Percentiles rank a stretch among this genome's conserved stretches.
These are phyloP conservation scores for Drosophila obscura DNA, from an alignment of 1,140 invertebrate genomes.

Conservation along the genomic window DNA sequence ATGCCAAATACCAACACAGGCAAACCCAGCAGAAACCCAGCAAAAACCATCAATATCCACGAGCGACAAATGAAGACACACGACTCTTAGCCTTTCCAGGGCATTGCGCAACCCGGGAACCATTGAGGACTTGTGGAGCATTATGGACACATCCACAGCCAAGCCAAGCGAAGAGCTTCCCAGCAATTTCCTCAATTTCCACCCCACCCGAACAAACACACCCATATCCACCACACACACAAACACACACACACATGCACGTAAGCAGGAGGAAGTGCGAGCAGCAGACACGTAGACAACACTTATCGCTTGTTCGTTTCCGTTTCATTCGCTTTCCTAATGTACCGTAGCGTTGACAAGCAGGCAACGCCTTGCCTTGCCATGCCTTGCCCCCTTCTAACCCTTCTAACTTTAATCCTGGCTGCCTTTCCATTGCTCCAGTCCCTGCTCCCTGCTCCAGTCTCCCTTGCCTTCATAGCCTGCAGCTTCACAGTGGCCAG, in stretches of 20 bases:
- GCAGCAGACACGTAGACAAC: conserved; percentile 71
- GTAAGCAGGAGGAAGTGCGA: conserved; percentile 46
- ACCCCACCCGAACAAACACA: neutral
- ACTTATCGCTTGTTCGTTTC: conserved; percentile 83
- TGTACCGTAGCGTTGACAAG: conserved; percentile 81
- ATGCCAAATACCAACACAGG: too few species aligned
- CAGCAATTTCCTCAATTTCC: conserved; percentile 60
- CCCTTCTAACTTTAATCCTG: conserved; percentile 10
- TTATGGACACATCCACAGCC: conserved; percentile 69
- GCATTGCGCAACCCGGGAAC: conserved; percentile 39
- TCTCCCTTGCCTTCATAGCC: neutral
- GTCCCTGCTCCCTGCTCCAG: neutral
- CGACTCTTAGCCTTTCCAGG: conserved; percentile 76
- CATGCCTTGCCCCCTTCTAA: neutral
- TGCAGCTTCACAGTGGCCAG: conserved; percentile 19
- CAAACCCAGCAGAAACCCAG: neutral
- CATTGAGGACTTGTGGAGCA: conserved; percentile 35
- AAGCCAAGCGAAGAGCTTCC: conserved; percentile 53
- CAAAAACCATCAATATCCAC: conserved; percentile 67
- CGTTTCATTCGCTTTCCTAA: conserved; percentile 80
- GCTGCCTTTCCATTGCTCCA: too few species aligned
- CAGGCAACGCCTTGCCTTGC: conserved; percentile 46
- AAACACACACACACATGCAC: neutral
- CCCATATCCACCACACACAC: neutral
- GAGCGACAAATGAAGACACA: conserved; percentile 77